Percentiles rank a stretch among this genome's conserved stretches.
phyloP scores from a whole-genome alignment of 2,888 invertebrate species.

The Diabrotica balteata region DNA sequence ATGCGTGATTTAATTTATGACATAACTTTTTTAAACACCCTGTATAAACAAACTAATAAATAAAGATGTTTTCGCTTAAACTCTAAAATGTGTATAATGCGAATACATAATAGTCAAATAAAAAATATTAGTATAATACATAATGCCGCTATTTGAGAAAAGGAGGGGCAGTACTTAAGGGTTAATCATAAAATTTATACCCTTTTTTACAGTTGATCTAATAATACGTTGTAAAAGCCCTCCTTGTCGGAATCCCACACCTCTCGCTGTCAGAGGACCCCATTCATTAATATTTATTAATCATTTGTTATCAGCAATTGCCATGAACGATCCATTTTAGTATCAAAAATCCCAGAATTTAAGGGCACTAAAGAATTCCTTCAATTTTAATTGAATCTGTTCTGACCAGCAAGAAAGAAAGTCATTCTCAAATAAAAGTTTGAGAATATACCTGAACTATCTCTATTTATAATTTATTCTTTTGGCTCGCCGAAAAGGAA shows the following conservation, averaged over 20 bases:
- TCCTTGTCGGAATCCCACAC: conserved; percentile 6
- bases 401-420: conserved; percentile 25
- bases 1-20: too few species aligned
- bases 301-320: conserved; percentile 22
- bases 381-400: conserved; percentile 22
- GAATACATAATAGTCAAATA: too few species aligned
- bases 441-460: conserved; percentile 33
- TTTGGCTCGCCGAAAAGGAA: conserved; percentile 36
- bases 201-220: too few species aligned
- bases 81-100: too few species aligned
- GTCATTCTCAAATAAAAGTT: conserved; percentile 29
- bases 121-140: too few species aligned
- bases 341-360: conserved; percentile 18
- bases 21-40: too few species aligned
- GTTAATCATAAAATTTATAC: too few species aligned
- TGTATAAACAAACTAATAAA: too few species aligned
- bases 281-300: conserved; percentile 19
- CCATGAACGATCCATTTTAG: conserved; percentile 3
- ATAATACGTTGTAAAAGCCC: neutral
- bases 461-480: conserved; percentile 41
- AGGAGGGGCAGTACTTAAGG: too few species aligned
- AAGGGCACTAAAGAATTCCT: conserved; percentile 13
- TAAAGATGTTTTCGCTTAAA: too few species aligned
- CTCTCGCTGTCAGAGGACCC: conserved; percentile 1
- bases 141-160: too few species aligned